phyloP scores from a whole-genome alignment of 2,888 invertebrate genomes.

The Thereva unica region DNA sequence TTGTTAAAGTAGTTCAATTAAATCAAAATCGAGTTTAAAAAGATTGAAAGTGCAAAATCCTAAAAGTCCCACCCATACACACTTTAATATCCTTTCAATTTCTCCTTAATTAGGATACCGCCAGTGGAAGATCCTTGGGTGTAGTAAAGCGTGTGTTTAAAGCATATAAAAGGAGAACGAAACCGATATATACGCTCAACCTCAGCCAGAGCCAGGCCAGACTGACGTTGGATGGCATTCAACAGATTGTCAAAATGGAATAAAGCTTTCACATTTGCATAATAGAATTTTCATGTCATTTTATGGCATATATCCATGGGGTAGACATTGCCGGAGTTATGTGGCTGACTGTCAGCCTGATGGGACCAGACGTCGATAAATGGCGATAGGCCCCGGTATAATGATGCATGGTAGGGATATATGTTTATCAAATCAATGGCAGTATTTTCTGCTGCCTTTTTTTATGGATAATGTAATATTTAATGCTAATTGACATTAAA shows the following conservation, averaged over 20 bases:
- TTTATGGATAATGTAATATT: too few relatives aligned
- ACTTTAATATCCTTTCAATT: too few relatives aligned
- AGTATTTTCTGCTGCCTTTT: background rate
- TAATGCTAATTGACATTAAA: too few relatives aligned
- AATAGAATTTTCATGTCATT: slow-evolving; percentile 44
- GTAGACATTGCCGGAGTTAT: slow-evolving; percentile 30
- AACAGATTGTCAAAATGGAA: slow-evolving; percentile 42
- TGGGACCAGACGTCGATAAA: slow-evolving; percentile 10
- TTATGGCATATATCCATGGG: slow-evolving; percentile 42
- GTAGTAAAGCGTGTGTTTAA: too few relatives aligned
- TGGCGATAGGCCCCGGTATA: slow-evolving; percentile 8
- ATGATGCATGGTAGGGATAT: slow-evolving; percentile 11
- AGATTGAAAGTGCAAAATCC: too few relatives aligned
- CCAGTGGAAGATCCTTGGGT: too few relatives aligned
- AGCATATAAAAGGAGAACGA: too few relatives aligned
- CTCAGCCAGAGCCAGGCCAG: background rate
- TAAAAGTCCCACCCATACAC: too few relatives aligned
- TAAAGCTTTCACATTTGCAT: slow-evolving; percentile 42
- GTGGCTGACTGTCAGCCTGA: slow-evolving; percentile 33
- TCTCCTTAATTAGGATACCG: too few relatives aligned
- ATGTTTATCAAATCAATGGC: slow-evolving; percentile 15
- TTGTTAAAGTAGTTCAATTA: too few relatives aligned
- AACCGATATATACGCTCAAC: background rate
- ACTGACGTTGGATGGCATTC: slow-evolving; percentile 36
- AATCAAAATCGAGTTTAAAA: too few relatives aligned